Conservation (phyloP, 1,140 invertebrate species). For the Bombus turneri region DNA sequence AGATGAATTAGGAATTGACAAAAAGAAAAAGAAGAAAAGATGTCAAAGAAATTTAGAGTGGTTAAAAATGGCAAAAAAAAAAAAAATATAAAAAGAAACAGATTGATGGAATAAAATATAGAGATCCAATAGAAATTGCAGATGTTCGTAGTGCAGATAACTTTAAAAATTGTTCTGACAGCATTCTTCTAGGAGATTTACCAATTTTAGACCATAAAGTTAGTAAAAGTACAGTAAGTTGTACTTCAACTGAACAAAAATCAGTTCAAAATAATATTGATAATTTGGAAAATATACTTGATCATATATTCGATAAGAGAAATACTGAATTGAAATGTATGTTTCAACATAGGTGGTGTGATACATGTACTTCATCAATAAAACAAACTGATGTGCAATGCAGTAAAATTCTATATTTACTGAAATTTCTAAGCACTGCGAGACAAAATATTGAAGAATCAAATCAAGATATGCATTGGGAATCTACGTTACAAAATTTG, state of each 20-base stretch:
- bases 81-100: constrained; percentile 47
- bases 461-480: neutral
- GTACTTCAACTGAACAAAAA: too few relatives aligned
- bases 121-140: constrained; percentile 60
- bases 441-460: constrained; percentile 32
- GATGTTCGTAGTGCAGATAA: constrained; percentile 68
- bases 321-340: too few relatives aligned
- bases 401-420: constrained; percentile 23
- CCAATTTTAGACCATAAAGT: constrained; percentile 55
- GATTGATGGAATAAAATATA: constrained; percentile 51
- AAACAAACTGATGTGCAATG: constrained; percentile 44
- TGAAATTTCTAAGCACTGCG: constrained; percentile 38
- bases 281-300: too few relatives aligned
- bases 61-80: constrained; percentile 60
- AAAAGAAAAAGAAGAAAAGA: constrained; percentile 56
- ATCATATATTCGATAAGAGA: too few relatives aligned
- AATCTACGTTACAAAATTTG: neutral
- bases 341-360: too few relatives aligned
- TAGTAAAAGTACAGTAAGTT: constrained; percentile 51
- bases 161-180: constrained; percentile 31
- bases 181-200: constrained; percentile 23
- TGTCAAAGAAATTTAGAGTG: constrained; percentile 60
- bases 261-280: too few relatives aligned
- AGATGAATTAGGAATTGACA: constrained; percentile 52
- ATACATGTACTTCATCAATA: constrained; percentile 11